Conservation (phyloP, 2,113 vertebrate species). For the Nyctereutes procyonoides region DNA sequence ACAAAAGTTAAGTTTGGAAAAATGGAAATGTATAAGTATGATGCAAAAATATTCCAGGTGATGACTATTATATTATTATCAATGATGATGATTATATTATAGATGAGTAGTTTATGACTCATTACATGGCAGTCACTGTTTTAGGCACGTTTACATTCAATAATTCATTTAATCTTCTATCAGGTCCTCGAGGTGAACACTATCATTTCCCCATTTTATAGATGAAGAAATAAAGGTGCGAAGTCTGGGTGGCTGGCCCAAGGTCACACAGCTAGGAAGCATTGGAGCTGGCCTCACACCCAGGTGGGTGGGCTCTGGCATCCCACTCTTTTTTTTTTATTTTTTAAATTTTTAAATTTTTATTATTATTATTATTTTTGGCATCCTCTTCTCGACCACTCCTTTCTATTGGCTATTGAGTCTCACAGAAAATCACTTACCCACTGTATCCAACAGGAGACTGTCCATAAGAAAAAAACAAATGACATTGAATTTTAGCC, state of each 20-base stretch:
- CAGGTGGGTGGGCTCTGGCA: neutral
- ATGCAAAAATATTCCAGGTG: neutral
- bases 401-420: neutral
- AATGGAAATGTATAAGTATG: rapidly evolving
- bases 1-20: neutral
- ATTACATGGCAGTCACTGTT: neutral
- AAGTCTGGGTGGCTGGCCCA: neutral
- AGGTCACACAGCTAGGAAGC: neutral
- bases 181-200: neutral
- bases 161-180: neutral
- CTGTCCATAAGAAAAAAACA: neutral
- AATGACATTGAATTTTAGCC: neutral
- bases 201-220: neutral
- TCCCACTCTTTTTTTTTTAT: neutral
- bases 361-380: too few species aligned
- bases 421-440: neutral
- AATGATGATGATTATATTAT: neutral
- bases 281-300: neutral
- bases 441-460: neutral
- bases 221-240: neutral
- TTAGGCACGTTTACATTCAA: neutral
- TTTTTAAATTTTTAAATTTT: too few species aligned
- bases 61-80: neutral
- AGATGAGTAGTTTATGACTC: neutral
- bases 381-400: neutral